Evolutionary conservation across 2,797 vertebrate genomes (phyloP), one percentile per base, ranked within the genome.

Genomic region (Halcyon leucocephala): DNA sequence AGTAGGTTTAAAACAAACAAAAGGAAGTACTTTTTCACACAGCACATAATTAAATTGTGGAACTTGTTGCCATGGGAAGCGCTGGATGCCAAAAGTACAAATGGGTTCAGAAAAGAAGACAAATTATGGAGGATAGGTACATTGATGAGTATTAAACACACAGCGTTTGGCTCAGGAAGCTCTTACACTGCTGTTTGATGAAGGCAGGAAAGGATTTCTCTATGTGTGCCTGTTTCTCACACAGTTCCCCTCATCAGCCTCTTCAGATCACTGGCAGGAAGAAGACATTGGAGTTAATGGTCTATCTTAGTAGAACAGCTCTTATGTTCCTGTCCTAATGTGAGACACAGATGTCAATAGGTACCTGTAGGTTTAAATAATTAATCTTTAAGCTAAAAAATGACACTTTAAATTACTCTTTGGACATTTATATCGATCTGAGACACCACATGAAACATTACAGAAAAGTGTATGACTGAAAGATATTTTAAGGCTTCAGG

Each of bases 11-110:
- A 96, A 95, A 95, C 95, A 97, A 97, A 96, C 89, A 96, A 89
- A 90, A 89, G 95, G 96, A 97, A 96, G 95, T 92, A 82, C 92
- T 97, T 95, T 96, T 97, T 96, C 95, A 96, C 95, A 92, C 86
- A 93, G 79, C 0, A 1, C 52, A 25, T 96, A 93, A 96, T 96
- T 94, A 96, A 96, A 94, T 35, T 57, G 67, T 86, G 86, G 90
- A 92, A 92, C 81, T 93, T 44, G 55, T 89, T 95, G 90, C 90
- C 78, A 77, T 97, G 86, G 96, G 96, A 97, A 97, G 93, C 2
- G 0, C 37, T 76, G 66, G 71, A 95, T 96, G 95, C 95, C 95
- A 96, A 82, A 95, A 97, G 8, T 89, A 71, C 89, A 95, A 94
- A 92, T 22, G 39, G 37, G 67, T 82, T 94, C 78, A 96, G 82